A percentile compares a stretch with the other conserved stretches of the same genome.
These are phyloP conservation scores for Pelodytes ibericus DNA, from an alignment of 2,797 vertebrate genomes.

Conservation along the genomic window DNA sequence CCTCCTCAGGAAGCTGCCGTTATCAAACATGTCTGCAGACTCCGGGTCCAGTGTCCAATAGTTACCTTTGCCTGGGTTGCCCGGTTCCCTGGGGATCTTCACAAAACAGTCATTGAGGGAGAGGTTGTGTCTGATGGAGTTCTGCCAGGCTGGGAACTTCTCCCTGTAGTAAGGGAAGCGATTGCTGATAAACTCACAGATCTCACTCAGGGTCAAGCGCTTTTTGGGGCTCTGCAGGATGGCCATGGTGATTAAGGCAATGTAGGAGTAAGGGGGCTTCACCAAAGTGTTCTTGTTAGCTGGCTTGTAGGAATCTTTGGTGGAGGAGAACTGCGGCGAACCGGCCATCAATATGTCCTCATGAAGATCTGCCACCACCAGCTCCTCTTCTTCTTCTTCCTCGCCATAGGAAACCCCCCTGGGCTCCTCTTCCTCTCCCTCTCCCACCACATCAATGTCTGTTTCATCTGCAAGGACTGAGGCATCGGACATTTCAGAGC, in stretches of 20 bases:
- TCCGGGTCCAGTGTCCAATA: slow-evolving; percentile 92
- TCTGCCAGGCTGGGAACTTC: slow-evolving; percentile 92
- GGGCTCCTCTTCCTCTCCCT: slow-evolving; percentile 84
- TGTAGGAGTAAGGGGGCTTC: slow-evolving; percentile 93
- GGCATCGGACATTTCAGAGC: slow-evolving; percentile 94
- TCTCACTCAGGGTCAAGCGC: slow-evolving; percentile 85
- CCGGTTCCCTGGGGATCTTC: slow-evolving; percentile 87
- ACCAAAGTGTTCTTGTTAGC: slow-evolving; percentile 82
- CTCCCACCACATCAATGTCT: slow-evolving; percentile 94
- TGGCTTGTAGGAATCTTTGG: slow-evolving; percentile 76
- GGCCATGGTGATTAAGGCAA: slow-evolving; percentile 94
- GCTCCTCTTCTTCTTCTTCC: slow-evolving; percentile 73
- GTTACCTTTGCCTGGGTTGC: slow-evolving; percentile 89
- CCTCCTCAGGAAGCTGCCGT: slow-evolving; percentile 88
- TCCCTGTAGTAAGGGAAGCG: slow-evolving; percentile 88
- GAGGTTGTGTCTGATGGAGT: slow-evolving; percentile 88
- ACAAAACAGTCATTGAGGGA: slow-evolving; percentile 89
- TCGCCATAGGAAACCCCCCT: slow-evolving; percentile 52
- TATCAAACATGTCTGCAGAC: slow-evolving; percentile 94
- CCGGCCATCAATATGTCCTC: slow-evolving; percentile 77
- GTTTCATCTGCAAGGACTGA: slow-evolving; percentile 91
- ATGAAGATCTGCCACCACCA: slow-evolving; percentile 81
- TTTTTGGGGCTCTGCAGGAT: slow-evolving; percentile 94
- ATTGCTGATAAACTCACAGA: slow-evolving; percentile 88
- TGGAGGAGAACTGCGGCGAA: slow-evolving; percentile 72